Base-by-base conservation (phyloP, 2,797 vertebrate species). In the Glossophaga mutica region DNA sequence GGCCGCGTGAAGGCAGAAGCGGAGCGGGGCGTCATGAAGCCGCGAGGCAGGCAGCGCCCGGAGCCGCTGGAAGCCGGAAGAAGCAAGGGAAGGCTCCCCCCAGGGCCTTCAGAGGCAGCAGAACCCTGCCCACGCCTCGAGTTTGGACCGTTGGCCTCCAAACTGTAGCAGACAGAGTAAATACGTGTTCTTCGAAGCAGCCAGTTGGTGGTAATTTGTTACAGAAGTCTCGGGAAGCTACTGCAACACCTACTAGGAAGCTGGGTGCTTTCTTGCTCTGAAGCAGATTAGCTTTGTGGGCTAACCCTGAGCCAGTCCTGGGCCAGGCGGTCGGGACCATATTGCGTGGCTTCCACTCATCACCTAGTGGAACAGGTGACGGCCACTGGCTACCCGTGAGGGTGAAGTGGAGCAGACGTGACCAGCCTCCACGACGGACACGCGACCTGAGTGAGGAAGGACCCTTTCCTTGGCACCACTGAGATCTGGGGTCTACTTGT, bases 351-450 rank as follows among this genome's bases (percentile, higher is more conserved):
- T 83, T 46, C 73, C 42, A 19, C 32, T 78, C 18, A 12, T 14
- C 26, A 21, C 21, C 79, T 52, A 9, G 48, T 29, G 44, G 70
- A 4, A n/a, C 12, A 42, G 32, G 37, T 1, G 0, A 68, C 5
- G 15, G 2, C 12, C 29, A 3, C 1, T 0, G 39, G 4, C 42
- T 15, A 16, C 42, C 57, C 12, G 1, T 14, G 46, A 95, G 59
- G 50, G 8, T n/a, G 50, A 44, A 4, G 3, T 16, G 44, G 59
- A 29, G 26, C 19, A 19, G n/a, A 70, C 59, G 9, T 18, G 3
- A 6, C 37, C 29, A 29, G 26, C 46, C 65, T 32, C 34, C 0
- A 1, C 0, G 42, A 32, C 2, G 1, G 39, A 26, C 3, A 1
- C 0, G 12, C 6, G 1, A 2, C 0, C 0, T 37, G 77, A 24